A percentile compares a stretch with the other conserved stretches of the same genome.
phyloP scores from a whole-genome alignment of 37 sponge, comb jelly and placozoan species.

The Crambe crambe region DNA sequence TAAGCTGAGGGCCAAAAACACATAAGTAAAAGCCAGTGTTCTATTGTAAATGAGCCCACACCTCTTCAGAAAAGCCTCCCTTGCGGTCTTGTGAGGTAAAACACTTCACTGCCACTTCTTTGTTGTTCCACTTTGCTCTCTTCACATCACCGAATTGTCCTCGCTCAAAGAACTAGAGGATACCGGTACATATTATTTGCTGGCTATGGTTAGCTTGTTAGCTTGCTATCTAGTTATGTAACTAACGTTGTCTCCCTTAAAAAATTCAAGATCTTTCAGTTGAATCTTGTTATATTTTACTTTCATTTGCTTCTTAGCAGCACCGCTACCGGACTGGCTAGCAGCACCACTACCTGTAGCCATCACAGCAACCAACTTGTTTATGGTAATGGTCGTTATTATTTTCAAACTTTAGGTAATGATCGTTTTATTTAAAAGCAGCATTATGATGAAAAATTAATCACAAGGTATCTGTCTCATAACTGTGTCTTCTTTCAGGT shows the following conservation, averaged over 20 bases:
- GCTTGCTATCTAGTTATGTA: neutral
- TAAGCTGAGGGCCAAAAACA: constrained; percentile 7
- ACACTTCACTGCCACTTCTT: constrained; percentile 71
- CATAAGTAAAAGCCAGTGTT: neutral
- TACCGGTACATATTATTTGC: neutral
- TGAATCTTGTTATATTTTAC: constrained; percentile 37
- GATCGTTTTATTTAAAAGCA: too few relatives aligned
- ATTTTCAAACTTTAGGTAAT: too few relatives aligned
- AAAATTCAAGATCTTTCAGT: constrained; percentile 37
- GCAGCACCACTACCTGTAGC: too few relatives aligned
- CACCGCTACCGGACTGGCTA: too few relatives aligned
- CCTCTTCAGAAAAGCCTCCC: constrained; percentile 72
- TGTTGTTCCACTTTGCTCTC: constrained; percentile 51
- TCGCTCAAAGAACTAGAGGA: constrained; percentile 26
- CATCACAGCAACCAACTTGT: too few relatives aligned
- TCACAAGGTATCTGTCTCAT: too few relatives aligned
- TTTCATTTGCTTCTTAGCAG: constrained; percentile 8
- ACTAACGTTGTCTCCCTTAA: constrained; percentile 41
- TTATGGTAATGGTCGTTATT: too few relatives aligned
- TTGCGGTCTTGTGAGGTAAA: constrained; percentile 62
- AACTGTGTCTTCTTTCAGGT: too few relatives aligned
- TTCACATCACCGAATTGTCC: constrained; percentile 68
- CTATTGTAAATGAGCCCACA: neutral
- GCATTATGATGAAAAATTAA: too few relatives aligned
- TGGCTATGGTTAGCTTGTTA: neutral